Evolutionary conservation across 2,113 vertebrate species (phyloP).

Genomic region (Oreochromis spilurus): DNA sequence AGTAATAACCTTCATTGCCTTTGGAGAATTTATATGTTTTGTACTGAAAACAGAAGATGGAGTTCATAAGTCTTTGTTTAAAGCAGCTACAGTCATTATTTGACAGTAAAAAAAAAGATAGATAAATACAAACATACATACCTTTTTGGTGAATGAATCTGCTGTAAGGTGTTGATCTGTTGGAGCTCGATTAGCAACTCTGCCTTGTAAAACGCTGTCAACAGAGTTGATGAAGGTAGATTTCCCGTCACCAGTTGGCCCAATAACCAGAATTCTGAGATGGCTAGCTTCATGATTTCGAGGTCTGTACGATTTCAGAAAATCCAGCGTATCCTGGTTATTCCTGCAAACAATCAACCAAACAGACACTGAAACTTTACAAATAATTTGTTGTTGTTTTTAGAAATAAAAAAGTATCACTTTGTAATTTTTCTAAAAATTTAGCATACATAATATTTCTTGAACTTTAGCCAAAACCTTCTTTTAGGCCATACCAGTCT

Average conservation of each 20-base stretch:
- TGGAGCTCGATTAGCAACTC: not conserved
- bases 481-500: not conserved
- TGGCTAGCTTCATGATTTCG: not conserved
- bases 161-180: not conserved
- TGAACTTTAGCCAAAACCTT: not conserved
- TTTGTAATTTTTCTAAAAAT: not conserved
- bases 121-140: not conserved
- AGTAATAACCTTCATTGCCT: rapidly evolving
- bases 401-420: not conserved
- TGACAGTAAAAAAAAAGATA: not conserved
- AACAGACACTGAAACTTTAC: not conserved
- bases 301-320: not conserved
- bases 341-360: not conserved
- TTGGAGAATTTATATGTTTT: not conserved
- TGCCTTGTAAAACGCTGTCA: not conserved
- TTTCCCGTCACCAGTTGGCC: slow-evolving; percentile 14
- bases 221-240: slow-evolving; percentile 55
- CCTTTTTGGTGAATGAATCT: not conserved
- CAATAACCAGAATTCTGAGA: slow-evolving; percentile 34
- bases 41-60: not conserved
- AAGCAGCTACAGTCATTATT: not conserved
- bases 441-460: not conserved
- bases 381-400: not conserved
- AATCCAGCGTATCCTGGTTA: not conserved
- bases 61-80: not conserved